These are phyloP conservation scores for Trachythela sp. DNA, from an alignment of 64 coral and sea anemone species.

Conservation along the genomic window DNA sequence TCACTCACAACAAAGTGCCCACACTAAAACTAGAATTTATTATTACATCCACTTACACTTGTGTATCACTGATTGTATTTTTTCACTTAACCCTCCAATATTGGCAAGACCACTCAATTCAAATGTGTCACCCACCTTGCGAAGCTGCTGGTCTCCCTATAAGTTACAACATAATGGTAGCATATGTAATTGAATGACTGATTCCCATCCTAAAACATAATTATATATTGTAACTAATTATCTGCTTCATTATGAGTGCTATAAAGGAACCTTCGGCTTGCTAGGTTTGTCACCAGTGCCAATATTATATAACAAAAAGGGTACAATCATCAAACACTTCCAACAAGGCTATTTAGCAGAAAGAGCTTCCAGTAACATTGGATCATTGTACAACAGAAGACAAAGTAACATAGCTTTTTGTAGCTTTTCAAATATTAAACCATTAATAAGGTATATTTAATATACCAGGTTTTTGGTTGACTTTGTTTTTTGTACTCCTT, in stretches of 20 bases:
- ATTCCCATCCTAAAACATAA: neutral
- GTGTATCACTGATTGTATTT: slow-evolving; percentile 17
- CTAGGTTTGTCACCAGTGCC: too few species aligned
- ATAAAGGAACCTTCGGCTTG: too few species aligned
- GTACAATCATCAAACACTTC: too few species aligned
- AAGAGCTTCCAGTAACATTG: neutral
- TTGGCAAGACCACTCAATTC: slow-evolving; percentile 27
- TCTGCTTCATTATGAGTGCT: too few species aligned
- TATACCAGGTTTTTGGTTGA: slow-evolving; percentile 33
- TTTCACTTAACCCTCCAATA: slow-evolving; percentile 18
- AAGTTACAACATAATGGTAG: too few species aligned
- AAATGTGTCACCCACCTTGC: slow-evolving; percentile 45
- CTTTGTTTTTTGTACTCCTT: slow-evolving; percentile 34
- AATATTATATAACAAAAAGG: too few species aligned
- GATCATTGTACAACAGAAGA: too few species aligned
- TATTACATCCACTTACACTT: neutral
- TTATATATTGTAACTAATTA: neutral
- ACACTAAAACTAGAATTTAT: too few species aligned
- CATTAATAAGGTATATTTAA: slow-evolving; percentile 11
- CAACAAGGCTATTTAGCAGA: too few species aligned
- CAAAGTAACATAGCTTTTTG: neutral
- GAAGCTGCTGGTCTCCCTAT: slow-evolving; percentile 43
- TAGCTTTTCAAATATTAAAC: slow-evolving; percentile 6
- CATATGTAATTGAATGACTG: neutral
- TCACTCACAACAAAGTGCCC: too few species aligned